Conservation (phyloP, 2,113 vertebrate species). For the Albula goreensis region DNA sequence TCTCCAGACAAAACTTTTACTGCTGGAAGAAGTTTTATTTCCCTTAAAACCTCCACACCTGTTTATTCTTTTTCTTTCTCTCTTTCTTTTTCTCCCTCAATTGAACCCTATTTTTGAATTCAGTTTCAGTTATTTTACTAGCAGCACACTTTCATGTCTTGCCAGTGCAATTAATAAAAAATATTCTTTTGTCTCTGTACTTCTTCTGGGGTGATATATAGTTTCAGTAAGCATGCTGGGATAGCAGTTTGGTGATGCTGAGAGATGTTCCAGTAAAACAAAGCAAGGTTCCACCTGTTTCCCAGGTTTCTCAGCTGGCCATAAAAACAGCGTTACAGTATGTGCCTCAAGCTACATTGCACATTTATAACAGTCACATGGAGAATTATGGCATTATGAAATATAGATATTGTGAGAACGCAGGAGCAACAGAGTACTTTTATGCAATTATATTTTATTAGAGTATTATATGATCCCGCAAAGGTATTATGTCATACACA, state of each 20-base stretch:
- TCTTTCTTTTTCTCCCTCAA: neutral
- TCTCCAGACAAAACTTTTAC: conserved; percentile 21
- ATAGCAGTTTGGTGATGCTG: neutral
- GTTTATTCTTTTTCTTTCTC: neutral
- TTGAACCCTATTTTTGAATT: neutral
- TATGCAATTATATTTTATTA: neutral
- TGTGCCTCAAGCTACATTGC: neutral
- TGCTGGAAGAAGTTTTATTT: conserved; percentile 11
- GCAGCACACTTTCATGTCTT: neutral
- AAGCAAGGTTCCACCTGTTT: neutral
- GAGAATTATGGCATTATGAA: neutral
- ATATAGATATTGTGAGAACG: neutral
- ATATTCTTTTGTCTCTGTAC: neutral
- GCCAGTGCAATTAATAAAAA: neutral
- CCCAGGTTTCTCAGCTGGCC: neutral
- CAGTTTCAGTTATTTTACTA: neutral
- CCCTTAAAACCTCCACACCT: neutral
- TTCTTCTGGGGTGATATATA: neutral
- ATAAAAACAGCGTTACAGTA: neutral
- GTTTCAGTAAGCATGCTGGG: neutral
- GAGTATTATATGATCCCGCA: neutral
- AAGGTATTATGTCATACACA: neutral
- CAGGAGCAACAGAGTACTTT: neutral
- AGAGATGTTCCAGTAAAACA: neutral
- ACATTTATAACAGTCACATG: neutral